Evolutionary conservation across 2,888 invertebrate genomes (phyloP).

Genomic region (Eupithecia abbreviata): DNA sequence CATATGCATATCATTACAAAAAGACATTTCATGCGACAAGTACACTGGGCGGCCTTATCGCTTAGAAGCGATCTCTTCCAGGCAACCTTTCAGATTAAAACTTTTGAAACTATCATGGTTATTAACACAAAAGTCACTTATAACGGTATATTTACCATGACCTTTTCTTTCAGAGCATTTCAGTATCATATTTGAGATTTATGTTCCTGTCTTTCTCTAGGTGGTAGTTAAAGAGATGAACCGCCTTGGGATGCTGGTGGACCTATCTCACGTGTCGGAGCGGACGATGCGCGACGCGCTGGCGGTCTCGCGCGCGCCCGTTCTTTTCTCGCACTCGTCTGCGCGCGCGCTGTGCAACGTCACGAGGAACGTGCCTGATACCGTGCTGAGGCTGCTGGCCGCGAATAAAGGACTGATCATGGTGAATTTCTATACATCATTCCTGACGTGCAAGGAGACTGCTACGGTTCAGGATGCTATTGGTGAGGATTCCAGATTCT

Average conservation of each 20-base stretch:
- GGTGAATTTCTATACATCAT: constrained; percentile 93
- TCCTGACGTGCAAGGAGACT: constrained; percentile 89
- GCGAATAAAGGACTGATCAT: constrained; percentile 92
- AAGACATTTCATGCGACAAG: too few relatives aligned
- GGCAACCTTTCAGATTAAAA: too few relatives aligned
- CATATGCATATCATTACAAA: too few relatives aligned
- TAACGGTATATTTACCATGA: too few relatives aligned
- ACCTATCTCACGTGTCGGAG: constrained; percentile 91
- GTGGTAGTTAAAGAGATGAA: constrained; percentile 94
- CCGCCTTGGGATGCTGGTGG: constrained; percentile 94
- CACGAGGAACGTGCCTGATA: constrained; percentile 91
- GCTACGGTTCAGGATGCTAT: constrained; percentile 91
- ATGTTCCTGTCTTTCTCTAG: constrained; percentile 62
- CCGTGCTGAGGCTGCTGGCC: constrained; percentile 88
- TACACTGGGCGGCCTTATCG: too few relatives aligned
- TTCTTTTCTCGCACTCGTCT: constrained; percentile 93
- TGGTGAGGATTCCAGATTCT: constrained; percentile 77
- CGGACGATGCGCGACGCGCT: constrained; percentile 92
- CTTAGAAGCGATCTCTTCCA: too few relatives aligned
- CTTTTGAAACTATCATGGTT: too few relatives aligned
- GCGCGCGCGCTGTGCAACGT: constrained; percentile 92
- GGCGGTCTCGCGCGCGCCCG: constrained; percentile 90
- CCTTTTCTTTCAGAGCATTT: too few relatives aligned
- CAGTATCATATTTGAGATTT: background rate
- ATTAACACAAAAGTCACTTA: too few relatives aligned